phyloP scores from a whole-genome alignment of 2,888 invertebrate species.

The Sipha maydis region DNA sequence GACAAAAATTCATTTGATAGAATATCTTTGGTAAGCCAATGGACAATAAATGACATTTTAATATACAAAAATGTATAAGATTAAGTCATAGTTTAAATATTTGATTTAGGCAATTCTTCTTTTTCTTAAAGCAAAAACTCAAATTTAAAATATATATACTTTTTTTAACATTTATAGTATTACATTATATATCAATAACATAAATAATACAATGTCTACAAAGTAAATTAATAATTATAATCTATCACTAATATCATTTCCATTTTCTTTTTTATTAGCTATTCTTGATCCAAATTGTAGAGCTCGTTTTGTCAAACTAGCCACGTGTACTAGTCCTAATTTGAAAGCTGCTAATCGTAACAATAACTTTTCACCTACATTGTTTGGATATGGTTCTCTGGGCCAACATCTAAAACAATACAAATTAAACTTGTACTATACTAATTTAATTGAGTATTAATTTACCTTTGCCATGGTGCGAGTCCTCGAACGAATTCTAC shows the following conservation, averaged over 20 bases:
- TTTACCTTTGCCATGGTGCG: constrained; percentile 77
- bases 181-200: not conserved
- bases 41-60: constrained; percentile 54
- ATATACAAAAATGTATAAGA: not conserved
- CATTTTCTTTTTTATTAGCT: constrained; percentile 90
- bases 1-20: constrained; percentile 28
- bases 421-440: not conserved
- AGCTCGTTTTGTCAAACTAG: constrained; percentile 86
- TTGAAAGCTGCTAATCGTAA: constrained; percentile 79
- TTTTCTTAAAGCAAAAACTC: too few species aligned
- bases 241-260: constrained; percentile 74
- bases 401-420: constrained; percentile 69
- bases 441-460: constrained; percentile 1
- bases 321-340: constrained; percentile 75
- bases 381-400: constrained; percentile 70
- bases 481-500: constrained; percentile 74
- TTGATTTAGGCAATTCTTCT: not conserved
- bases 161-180: not conserved
- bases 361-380: constrained; percentile 93
- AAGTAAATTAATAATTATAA: constrained; percentile 52
- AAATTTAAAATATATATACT: not conserved
- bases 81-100: not conserved
- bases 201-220: not conserved
- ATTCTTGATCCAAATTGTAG: constrained; percentile 97
- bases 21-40: constrained; percentile 53